A percentile compares a stretch with the other conserved stretches of the same genome.
phyloP scores from a whole-genome alignment of 2,888 invertebrate genomes.

The Papilio protenor region DNA sequence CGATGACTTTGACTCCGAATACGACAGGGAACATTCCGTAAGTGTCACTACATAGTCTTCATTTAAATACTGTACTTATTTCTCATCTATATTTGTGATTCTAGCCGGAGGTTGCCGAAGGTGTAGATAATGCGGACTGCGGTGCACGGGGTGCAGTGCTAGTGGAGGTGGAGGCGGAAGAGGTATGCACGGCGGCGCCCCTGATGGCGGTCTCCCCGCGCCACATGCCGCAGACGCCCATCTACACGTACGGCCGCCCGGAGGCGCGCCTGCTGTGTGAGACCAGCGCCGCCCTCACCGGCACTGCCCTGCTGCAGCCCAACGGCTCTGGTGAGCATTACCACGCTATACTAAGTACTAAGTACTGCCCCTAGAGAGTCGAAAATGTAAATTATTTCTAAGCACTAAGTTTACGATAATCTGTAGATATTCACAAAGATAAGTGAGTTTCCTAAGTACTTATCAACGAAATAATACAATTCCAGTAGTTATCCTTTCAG shows the following conservation, averaged over 20 bases:
- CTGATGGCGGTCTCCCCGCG: conserved; percentile 86
- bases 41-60: too few relatives aligned
- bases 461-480: conserved; percentile 40
- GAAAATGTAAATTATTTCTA: too few relatives aligned
- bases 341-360: background rate
- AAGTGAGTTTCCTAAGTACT: background rate
- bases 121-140: conserved; percentile 64
- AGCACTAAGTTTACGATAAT: too few relatives aligned
- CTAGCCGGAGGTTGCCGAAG: conserved; percentile 58
- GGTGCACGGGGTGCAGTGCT: conserved; percentile 89
- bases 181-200: conserved; percentile 91
- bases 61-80: background rate
- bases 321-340: conserved; percentile 66
- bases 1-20: conserved; percentile 85
- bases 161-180: conserved; percentile 92
- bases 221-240: conserved; percentile 87
- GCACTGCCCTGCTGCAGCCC: conserved; percentile 75
- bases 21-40: conserved; percentile 79
- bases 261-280: conserved; percentile 81
- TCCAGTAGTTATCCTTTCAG: conserved; percentile 64
- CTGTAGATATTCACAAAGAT: background rate
- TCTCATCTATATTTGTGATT: background rate
- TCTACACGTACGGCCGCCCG: conserved; percentile 88
- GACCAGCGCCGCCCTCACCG: conserved; percentile 75
- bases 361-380: too few relatives aligned